These are phyloP conservation scores for Diadophis punctatus DNA, from an alignment of 2,113 vertebrate species.

Conservation along the genomic window DNA sequence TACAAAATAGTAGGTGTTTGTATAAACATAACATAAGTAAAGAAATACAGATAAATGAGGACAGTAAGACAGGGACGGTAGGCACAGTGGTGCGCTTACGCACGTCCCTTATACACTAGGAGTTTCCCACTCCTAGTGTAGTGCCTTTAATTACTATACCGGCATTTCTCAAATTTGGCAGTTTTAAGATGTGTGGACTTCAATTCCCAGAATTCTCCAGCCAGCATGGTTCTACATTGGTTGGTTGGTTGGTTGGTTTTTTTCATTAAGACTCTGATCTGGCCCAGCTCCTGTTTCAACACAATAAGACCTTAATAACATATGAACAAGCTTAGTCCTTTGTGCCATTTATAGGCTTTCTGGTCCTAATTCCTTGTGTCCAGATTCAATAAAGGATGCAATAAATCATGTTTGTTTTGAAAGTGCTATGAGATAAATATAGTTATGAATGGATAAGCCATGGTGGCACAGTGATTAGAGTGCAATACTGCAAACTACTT, in stretches of 20 bases:
- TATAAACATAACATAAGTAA: too few relatives aligned
- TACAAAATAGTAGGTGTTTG: too few relatives aligned
- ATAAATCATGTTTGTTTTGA: background rate
- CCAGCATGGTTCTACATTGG: background rate
- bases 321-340: background rate
- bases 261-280: background rate
- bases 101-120: too few relatives aligned
- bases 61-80: too few relatives aligned
- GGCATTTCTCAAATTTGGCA: background rate
- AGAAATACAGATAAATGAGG: too few relatives aligned
- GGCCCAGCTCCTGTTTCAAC: background rate
- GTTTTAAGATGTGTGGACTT: background rate
- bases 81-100: too few relatives aligned
- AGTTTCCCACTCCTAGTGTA: background rate
- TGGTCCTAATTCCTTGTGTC: background rate
- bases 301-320: background rate
- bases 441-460: background rate
- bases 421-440: background rate
- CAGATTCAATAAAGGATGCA: background rate
- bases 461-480: too few relatives aligned
- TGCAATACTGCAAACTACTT: too few relatives aligned
- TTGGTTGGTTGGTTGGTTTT: background rate
- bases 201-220: background rate
- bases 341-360: background rate
- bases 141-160: background rate